These are phyloP conservation scores for Anthophora plumipes DNA, from an alignment of 2,888 invertebrate species.

Conservation along the genomic window DNA sequence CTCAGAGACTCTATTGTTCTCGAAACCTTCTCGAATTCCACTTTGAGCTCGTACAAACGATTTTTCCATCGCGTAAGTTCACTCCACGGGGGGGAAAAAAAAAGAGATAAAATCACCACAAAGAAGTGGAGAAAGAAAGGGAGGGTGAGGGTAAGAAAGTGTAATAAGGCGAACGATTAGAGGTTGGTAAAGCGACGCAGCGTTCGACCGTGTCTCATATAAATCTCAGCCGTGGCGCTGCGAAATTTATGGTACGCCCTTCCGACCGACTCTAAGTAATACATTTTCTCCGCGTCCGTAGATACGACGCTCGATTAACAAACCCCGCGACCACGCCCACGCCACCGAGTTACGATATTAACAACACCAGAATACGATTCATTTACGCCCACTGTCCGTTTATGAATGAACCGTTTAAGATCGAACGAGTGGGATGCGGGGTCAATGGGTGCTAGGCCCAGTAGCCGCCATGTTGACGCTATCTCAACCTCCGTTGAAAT, in stretches of 20 bases:
- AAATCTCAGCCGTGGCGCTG: conserved; percentile 61
- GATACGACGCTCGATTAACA: conserved; percentile 74
- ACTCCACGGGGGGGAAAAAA: neutral
- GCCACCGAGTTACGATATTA: conserved; percentile 74
- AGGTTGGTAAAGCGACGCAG: conserved; percentile 58
- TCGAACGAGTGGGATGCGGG: conserved; percentile 72
- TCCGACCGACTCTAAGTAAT: conserved; percentile 69
- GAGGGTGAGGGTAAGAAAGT: neutral
- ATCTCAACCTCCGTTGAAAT: conserved; percentile 76
- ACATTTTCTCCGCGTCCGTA: conserved; percentile 69
- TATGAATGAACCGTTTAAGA: conserved; percentile 76
- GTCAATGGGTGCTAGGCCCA: conserved; percentile 73
- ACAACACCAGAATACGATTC: conserved; percentile 76
- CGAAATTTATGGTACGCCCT: conserved; percentile 69
- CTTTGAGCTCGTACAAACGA: conserved; percentile 12
- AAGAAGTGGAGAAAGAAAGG: conserved; percentile 27
- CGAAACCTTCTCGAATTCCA: neutral
- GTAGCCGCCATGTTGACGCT: conserved; percentile 74
- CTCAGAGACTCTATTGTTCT: no score
- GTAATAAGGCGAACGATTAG: conserved; percentile 64
- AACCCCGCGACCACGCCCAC: conserved; percentile 70
- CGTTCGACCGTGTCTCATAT: conserved; percentile 61
- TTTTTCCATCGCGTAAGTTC: neutral
- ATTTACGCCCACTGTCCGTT: conserved; percentile 75
- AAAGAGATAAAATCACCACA: neutral